Evolutionary conservation across 2,888 invertebrate species (phyloP), one percentile per base, ranked within the genome.

Genomic region (Alsophila aescularia): DNA sequence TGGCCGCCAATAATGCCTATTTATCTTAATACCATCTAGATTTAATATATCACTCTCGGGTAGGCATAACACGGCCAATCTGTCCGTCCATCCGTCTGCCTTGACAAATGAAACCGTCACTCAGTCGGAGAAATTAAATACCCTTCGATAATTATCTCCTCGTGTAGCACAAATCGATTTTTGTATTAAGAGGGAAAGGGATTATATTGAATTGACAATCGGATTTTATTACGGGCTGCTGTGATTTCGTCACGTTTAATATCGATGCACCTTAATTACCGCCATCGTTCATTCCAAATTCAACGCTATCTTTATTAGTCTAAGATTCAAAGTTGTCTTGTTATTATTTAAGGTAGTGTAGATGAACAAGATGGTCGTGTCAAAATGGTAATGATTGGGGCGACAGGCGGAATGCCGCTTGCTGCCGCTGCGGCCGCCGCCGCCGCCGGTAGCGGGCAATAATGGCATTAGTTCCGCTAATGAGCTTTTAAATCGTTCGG

Each of bases 391-490:
- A 73, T 73, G 69, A 76, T 70, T 62, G 66, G 67, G 70, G 72
- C 73, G 81, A 79, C 81, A 77, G 64, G 72, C 73, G 81, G 80
- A 82, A 83, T 77, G 77, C 74, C 73, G n/a, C n/a, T n/a, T n/a
- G n/a, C n/a, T n/a, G n/a, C n/a, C n/a, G n/a, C n/a, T n/a, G n/a
- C n/a, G n/a, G n/a, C n/a, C n/a, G 47, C 75, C 73, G 24, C 5
- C 71, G 18, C 37, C 21, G 75, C 68, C 85, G 77, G 87, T 85
- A 86, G 87, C 87, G 69, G 83, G 79, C 82, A 82, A 81, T 87
- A 86, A 83, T 79, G 83, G 81, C 83, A 83, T 87, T 82, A 86
- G 83, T 75, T 76, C 75, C 75, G 75, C 81, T 81, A 83, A 85
- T 85, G 82, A 85, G 75, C 72, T 77, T 79, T 85, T 76, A 73